Evolutionary conservation across 2,888 invertebrate species (phyloP), one percentile per base, ranked within the genome.

Genomic region (Tenthredo amoena): DNA sequence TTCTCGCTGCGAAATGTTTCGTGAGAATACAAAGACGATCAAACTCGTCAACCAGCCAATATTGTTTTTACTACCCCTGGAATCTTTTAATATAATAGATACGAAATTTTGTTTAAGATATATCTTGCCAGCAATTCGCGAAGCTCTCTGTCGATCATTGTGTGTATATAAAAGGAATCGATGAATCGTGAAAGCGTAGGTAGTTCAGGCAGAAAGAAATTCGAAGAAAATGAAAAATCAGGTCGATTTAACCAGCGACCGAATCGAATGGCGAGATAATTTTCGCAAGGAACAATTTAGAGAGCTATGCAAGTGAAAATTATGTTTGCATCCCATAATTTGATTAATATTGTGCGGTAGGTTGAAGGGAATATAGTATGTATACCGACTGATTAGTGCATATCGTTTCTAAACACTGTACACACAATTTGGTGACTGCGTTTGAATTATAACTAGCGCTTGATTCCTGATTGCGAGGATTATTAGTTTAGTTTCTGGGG

Each of bases 401-500:
- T 74, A 43, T 43, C 43, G 26, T 43, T 43, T 40, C 74, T 74
- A 43, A 74, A 43, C 74, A 40, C 40, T 74, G 15, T 26, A 40
- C 9, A 74, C 43, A 50, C 77, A 55, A 77, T 6, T 47, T 50
- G 31, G 31, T 21, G 74, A 74, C 74, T 50, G 21, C 18, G 31
- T 50, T 77, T 50, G 50, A 77, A 50, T 77, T 34, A 77, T 77
- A 77, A 77, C 31, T 31, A 43, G 18, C 77, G 15, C 26, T 77
- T 55, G 50, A 18, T 26, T 50, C 2, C 55, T 34, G 77, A 50
- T 77, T 55, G 77, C 31, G 6, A 31, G 31, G 55, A 77, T 50
- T 77, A 77, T 77, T 77, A 77, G 77, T 77, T 77, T 26, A 77
- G 47, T 77, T 34, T 50, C 77, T 26, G 50, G 15, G 18, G 10